A percentile compares a stretch with the other conserved stretches of the same genome.
Evolutionary conservation across 2,113 vertebrate genomes (phyloP).

Genomic region (Aegypius monachus): DNA sequence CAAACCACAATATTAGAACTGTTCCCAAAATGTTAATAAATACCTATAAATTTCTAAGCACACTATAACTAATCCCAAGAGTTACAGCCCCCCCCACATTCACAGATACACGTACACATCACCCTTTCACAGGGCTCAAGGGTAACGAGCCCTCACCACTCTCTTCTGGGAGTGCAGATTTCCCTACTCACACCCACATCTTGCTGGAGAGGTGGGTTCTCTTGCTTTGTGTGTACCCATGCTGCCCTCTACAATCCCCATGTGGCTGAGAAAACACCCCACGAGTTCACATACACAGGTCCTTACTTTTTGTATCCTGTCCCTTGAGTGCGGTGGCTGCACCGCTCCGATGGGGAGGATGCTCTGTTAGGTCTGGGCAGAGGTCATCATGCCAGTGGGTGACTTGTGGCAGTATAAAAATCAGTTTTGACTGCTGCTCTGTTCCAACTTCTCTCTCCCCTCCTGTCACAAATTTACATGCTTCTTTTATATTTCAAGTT

Average conservation of each 20-base stretch:
- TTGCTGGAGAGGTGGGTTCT: neutral
- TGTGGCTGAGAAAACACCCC: neutral
- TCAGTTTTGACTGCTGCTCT: neutral
- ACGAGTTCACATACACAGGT: neutral
- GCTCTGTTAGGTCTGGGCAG: neutral
- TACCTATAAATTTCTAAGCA: neutral
- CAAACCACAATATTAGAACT: neutral
- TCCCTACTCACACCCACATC: too few relatives aligned
- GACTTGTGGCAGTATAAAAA: neutral
- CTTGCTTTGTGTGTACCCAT: neutral
- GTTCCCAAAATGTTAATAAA: neutral
- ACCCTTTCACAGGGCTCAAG: neutral
- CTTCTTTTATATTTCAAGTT: neutral
- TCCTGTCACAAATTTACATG: neutral
- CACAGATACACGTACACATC: neutral
- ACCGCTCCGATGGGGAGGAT: accelerated
- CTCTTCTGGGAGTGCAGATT: neutral
- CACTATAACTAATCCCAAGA: neutral
- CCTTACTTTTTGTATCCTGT: neutral
- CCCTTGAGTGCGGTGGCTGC: accelerated
- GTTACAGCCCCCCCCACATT: neutral
- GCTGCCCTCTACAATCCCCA: neutral
- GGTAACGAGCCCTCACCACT: neutral
- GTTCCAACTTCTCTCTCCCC: neutral
- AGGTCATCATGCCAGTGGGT: neutral